Conservation (phyloP, 2,113 vertebrate species). For the Emydura subglobosa region DNA sequence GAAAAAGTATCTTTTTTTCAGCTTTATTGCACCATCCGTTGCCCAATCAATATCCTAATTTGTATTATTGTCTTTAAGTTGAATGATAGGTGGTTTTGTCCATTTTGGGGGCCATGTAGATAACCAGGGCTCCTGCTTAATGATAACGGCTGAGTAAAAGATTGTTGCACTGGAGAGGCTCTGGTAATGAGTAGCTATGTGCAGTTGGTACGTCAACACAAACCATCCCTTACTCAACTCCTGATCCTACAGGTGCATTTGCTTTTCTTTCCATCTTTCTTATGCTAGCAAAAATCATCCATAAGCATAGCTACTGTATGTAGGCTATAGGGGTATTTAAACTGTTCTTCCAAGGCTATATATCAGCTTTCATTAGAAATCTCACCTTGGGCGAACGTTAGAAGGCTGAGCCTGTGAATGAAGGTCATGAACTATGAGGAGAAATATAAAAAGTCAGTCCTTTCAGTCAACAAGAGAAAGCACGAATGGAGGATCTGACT, state of each 20-base stretch:
- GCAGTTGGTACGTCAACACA: neutral
- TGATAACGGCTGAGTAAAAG: rapidly evolving
- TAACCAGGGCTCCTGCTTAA: neutral
- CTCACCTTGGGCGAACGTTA: neutral
- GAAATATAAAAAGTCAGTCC: neutral
- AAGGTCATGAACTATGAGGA: neutral
- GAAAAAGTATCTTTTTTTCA: neutral
- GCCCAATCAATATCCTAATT: neutral
- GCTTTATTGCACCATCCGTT: neutral
- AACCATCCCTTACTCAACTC: neutral
- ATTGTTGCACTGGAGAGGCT: neutral
- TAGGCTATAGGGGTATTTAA: neutral
- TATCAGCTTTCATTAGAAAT: neutral
- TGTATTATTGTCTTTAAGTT: neutral
- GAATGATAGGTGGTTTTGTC: neutral
- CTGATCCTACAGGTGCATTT: neutral
- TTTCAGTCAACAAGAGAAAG: neutral
- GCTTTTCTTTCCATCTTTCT: neutral
- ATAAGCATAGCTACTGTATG: slow-evolving; percentile 1
- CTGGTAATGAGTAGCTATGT: neutral
- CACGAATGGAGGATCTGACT: neutral
- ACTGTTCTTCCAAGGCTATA: neutral
- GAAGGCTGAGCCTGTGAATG: neutral
- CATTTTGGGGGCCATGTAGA: neutral
- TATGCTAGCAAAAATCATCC: slow-evolving; percentile 6